Evolutionary conservation across 35 echinoderm and acorn worm species (phyloP).

Genomic region (Anneissia japonica): DNA sequence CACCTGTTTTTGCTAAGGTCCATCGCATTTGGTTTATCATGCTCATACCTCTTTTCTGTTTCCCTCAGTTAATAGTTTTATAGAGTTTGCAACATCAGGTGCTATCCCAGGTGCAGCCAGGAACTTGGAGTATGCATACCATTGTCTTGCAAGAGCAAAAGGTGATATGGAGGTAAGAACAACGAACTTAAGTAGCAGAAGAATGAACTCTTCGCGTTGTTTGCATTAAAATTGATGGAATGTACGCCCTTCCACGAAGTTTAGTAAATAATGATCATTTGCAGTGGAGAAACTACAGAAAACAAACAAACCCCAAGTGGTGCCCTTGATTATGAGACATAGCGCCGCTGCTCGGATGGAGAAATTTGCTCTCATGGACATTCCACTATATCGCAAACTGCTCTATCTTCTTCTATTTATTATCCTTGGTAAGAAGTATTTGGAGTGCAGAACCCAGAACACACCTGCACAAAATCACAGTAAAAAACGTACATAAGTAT

Average conservation of each 20-base stretch:
- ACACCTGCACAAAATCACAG: too few relatives aligned
- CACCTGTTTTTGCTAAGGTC: too few relatives aligned
- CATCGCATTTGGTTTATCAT: too few relatives aligned
- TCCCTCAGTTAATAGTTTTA: conserved; percentile 68
- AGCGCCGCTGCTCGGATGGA: too few relatives aligned
- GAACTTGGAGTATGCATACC: conserved; percentile 83
- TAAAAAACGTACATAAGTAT: too few relatives aligned
- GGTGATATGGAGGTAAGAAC: conserved; percentile 83
- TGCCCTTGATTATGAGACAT: background rate
- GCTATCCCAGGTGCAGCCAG: conserved; percentile 71
- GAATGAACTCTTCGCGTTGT: background rate
- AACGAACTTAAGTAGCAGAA: background rate
- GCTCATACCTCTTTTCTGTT: background rate
- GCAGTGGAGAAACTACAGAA: background rate
- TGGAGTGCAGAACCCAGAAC: too few relatives aligned
- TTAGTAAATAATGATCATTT: too few relatives aligned
- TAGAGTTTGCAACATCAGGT: conserved; percentile 70
- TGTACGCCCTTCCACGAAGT: too few relatives aligned
- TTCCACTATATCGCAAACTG: too few relatives aligned
- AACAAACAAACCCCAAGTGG: background rate
- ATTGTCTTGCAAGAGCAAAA: conserved; percentile 70
- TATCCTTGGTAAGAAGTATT: too few relatives aligned
- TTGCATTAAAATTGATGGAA: background rate
- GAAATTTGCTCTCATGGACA: too few relatives aligned
- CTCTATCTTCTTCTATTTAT: too few relatives aligned